Conservation (phyloP, 1,140 invertebrate genomes). For the Chrysoperla carnea region DNA sequence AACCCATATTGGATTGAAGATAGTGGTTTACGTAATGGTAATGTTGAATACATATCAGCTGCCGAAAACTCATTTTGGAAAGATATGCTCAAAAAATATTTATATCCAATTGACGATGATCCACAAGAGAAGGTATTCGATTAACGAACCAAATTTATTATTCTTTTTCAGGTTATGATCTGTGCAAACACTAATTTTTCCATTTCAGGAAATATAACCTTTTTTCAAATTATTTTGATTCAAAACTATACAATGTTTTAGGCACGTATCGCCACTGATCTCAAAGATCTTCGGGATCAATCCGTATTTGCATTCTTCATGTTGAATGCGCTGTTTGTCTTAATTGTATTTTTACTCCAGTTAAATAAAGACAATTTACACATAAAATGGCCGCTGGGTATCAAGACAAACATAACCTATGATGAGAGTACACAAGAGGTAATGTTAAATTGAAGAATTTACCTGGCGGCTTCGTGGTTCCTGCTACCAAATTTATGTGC, state of each 20-base stretch:
- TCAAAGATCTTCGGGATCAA: constrained; percentile 84
- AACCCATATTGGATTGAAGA: constrained; percentile 94
- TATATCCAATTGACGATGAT: constrained; percentile 86
- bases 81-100: constrained; percentile 82
- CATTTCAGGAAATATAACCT: neutral
- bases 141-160: neutral
- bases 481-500: neutral
- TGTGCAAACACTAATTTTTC: neutral
- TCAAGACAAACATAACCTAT: constrained; percentile 85
- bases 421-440: constrained; percentile 75
- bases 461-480: neutral
- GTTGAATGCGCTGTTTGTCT: constrained; percentile 93
- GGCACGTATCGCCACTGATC: constrained; percentile 73
- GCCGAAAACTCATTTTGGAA: constrained; percentile 85
- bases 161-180: neutral
- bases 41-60: constrained; percentile 68
- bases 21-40: constrained; percentile 71
- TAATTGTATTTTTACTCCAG: constrained; percentile 94
- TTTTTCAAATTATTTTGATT: neutral
- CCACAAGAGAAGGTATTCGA: constrained; percentile 68
- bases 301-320: constrained; percentile 95
- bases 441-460: constrained; percentile 23
- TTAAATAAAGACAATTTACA: constrained; percentile 89
- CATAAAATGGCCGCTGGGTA: constrained; percentile 84
- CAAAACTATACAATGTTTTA: constrained; percentile 30